These are phyloP conservation scores for Conus ventricosus DNA, from an alignment of 1,140 invertebrate species.

Conservation along the genomic window DNA sequence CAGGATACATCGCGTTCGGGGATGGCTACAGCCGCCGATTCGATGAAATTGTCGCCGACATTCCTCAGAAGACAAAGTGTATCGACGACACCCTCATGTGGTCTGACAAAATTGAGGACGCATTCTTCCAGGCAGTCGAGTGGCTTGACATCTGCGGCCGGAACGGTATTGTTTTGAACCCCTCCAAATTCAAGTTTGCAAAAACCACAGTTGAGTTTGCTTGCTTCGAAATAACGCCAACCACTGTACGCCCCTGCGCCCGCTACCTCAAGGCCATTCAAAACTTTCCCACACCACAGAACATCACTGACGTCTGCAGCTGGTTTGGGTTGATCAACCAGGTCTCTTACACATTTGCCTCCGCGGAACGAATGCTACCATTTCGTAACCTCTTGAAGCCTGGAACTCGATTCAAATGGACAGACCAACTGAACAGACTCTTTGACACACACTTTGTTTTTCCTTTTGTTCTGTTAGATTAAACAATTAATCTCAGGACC, in stretches of 20 bases:
- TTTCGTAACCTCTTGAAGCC: constrained; percentile 48
- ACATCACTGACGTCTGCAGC: constrained; percentile 50
- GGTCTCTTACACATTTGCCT: not conserved
- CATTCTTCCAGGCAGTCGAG: constrained; percentile 41
- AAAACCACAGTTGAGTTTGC: no score
- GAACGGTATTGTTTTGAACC: not conserved
- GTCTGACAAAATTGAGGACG: constrained; percentile 42
- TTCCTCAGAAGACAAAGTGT: no score
- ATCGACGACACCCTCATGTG: constrained; percentile 53
- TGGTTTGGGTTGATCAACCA: constrained; percentile 64
- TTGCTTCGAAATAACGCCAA: not conserved
- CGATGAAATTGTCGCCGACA: constrained; percentile 39
- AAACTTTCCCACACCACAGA: not conserved
- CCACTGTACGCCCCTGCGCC: not conserved
- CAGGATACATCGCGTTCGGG: constrained; percentile 32
- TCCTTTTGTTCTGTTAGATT: no score
- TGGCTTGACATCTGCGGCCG: constrained; percentile 53
- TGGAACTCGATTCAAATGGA: constrained; percentile 40
- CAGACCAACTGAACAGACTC: no score
- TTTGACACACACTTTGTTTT: no score
- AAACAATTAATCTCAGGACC: no score
- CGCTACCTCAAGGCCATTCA: not conserved
- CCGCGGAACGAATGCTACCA: constrained; percentile 39
- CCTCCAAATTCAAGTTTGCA: no score
- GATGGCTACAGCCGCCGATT: constrained; percentile 47